Evolutionary conservation across 2,113 vertebrate species (phyloP).

Genomic region (Crotophaga sulcirostris): DNA sequence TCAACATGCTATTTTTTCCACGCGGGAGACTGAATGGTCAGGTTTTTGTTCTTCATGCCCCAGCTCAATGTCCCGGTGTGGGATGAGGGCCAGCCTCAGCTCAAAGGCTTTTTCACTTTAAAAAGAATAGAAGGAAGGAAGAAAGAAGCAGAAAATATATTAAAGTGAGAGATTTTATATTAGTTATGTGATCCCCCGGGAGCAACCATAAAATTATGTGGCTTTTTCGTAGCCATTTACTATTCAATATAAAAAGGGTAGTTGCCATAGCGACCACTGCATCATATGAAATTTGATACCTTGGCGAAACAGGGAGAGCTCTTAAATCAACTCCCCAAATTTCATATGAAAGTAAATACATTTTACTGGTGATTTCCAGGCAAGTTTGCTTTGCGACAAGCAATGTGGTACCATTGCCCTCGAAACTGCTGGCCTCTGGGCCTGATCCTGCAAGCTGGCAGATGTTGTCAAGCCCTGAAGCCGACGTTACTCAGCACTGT

Average conservation of each 20-base stretch:
- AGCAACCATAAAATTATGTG: constrained; percentile 59
- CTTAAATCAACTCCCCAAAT: constrained; percentile 64
- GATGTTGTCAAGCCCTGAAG: not conserved
- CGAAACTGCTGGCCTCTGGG: not conserved
- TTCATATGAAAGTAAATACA: constrained; percentile 43
- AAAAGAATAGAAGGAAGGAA: constrained; percentile 53
- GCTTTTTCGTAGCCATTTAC: constrained; percentile 59
- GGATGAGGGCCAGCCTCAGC: not conserved
- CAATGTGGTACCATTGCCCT: not conserved
- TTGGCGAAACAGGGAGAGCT: constrained; percentile 20
- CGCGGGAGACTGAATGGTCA: not conserved
- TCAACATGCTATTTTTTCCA: not conserved
- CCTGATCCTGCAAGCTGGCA: not conserved
- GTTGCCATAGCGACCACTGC: constrained; percentile 46
- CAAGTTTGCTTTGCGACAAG: not conserved
- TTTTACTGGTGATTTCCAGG: constrained; percentile 38
- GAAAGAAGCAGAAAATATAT: constrained; percentile 49
- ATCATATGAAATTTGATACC: constrained; percentile 46
- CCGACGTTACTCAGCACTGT: not conserved
- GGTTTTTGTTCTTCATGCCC: not conserved
- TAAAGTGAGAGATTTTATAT: constrained; percentile 55
- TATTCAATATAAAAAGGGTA: constrained; percentile 55
- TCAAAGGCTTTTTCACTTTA: constrained; percentile 41
- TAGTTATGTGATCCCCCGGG: constrained; percentile 35
- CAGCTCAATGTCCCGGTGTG: not conserved